Evolutionary conservation across 2,888 invertebrate genomes (phyloP).

Genomic region (Cryptops parisi): DNA sequence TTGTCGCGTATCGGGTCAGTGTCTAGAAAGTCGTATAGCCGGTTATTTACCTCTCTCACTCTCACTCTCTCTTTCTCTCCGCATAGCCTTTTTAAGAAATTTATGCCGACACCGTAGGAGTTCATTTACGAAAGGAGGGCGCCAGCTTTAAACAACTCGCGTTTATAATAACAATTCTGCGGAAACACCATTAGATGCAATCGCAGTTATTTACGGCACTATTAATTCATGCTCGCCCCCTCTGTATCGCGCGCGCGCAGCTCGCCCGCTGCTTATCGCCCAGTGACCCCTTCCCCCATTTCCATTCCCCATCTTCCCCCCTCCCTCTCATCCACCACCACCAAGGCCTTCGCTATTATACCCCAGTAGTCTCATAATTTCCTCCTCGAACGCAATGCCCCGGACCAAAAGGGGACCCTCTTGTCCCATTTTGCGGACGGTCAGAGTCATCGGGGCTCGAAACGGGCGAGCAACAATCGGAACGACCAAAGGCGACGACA

Average conservation of each 20-base stretch:
- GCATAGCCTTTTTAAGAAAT: too few relatives aligned
- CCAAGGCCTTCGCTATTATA: neutral
- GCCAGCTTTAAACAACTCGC: neutral
- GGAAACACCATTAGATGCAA: slow-evolving; percentile 10
- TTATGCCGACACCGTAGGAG: neutral
- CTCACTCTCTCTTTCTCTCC: neutral
- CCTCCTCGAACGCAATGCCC: too few relatives aligned
- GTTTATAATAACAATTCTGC: slow-evolving; percentile 2
- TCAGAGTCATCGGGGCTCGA: neutral
- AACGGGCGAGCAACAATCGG: neutral
- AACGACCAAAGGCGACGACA: neutral
- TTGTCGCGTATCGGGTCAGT: neutral
- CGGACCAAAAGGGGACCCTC: too few relatives aligned
- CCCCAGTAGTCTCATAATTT: too few relatives aligned
- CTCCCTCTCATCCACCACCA: neutral
- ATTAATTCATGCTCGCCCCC: slow-evolving; percentile 12
- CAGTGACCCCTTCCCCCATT: neutral
- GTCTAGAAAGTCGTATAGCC: neutral
- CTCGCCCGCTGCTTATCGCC: slow-evolving; percentile 2
- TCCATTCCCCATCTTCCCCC: neutral
- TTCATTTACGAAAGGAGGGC: neutral
- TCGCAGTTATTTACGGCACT: slow-evolving; percentile 12
- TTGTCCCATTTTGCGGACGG: too few relatives aligned
- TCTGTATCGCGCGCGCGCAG: slow-evolving; percentile 9
- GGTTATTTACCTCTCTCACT: neutral